Evolutionary conservation across 2,797 vertebrate genomes (phyloP).

Genomic region (Microcaecilia unicolor): DNA sequence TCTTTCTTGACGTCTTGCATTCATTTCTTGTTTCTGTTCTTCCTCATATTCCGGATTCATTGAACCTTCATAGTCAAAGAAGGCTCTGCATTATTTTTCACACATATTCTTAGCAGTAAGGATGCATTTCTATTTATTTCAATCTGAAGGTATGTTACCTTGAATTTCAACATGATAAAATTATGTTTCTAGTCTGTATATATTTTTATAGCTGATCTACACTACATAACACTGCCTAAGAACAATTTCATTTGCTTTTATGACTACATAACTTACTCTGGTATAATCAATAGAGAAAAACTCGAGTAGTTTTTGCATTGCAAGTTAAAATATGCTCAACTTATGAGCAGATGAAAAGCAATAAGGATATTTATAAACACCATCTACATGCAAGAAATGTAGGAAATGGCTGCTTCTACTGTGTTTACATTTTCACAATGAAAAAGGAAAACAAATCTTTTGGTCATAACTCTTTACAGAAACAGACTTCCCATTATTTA

Average conservation of each 20-base stretch:
- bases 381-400: slow-evolving; percentile 8
- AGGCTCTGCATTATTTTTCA: background rate
- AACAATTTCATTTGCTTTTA: slow-evolving; percentile 11
- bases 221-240: fast-evolving
- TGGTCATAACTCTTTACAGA: too few species aligned
- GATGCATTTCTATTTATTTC: background rate
- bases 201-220: slow-evolving; percentile 8
- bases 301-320: slow-evolving; percentile 4
- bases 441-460: too few species aligned
- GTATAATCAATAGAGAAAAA: background rate
- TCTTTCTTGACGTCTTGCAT: too few species aligned
- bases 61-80: background rate
- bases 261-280: background rate
- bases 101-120: background rate
- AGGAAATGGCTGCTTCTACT: too few species aligned
- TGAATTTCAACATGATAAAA: slow-evolving; percentile 5
- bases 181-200: background rate
- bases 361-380: slow-evolving; percentile 13
- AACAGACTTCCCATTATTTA: too few species aligned
- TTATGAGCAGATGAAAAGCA: background rate
- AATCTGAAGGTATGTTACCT: background rate
- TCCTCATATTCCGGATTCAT: background rate
- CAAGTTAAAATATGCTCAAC: slow-evolving; percentile 13
- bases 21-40: background rate
- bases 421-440: too few species aligned